These are phyloP conservation scores for Dendrolimus pini DNA, from an alignment of 2,888 invertebrate genomes.

Conservation along the genomic window DNA sequence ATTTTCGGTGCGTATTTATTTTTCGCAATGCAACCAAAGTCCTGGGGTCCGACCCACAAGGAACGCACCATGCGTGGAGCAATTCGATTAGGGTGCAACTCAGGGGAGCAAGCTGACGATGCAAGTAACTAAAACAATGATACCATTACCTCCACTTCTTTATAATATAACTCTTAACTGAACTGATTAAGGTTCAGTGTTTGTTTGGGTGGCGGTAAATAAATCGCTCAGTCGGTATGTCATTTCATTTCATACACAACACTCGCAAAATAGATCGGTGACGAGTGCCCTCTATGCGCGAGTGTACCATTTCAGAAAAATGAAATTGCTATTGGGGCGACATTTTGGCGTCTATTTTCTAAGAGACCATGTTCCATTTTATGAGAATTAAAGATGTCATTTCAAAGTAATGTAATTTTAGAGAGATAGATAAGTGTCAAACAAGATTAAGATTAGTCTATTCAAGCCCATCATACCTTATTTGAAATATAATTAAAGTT, in stretches of 20 bases:
- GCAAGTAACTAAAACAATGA: constrained; percentile 40
- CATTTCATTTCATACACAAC: constrained; percentile 72
- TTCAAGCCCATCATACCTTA: too few species aligned
- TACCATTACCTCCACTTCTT: constrained; percentile 16
- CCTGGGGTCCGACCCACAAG: constrained; percentile 60
- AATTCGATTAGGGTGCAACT: constrained; percentile 74
- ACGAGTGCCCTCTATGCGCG: constrained; percentile 42
- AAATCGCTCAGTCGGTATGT: constrained; percentile 38
- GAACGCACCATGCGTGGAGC: constrained; percentile 66
- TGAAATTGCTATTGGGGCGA: constrained; percentile 66
- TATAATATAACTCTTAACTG: constrained; percentile 11
- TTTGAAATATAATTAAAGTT: too few species aligned
- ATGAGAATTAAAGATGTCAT: background rate
- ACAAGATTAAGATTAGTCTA: too few species aligned
- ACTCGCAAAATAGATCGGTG: constrained; percentile 70
- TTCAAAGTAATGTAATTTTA: too few species aligned
- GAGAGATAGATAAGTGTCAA: too few species aligned
- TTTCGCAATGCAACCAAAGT: constrained; percentile 62
- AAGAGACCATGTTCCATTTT: constrained; percentile 27
- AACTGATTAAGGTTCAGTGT: constrained; percentile 13
- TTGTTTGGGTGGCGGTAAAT: background rate
- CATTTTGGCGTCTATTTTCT: constrained; percentile 48
- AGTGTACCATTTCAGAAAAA: constrained; percentile 65
- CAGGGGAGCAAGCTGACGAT: constrained; percentile 63
- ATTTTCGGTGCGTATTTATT: constrained; percentile 67